Percentiles rank a stretch among this genome's conserved stretches.
Conservation (phyloP, 2,797 vertebrate genomes). For the Helicolenus hilgendorfi region DNA sequence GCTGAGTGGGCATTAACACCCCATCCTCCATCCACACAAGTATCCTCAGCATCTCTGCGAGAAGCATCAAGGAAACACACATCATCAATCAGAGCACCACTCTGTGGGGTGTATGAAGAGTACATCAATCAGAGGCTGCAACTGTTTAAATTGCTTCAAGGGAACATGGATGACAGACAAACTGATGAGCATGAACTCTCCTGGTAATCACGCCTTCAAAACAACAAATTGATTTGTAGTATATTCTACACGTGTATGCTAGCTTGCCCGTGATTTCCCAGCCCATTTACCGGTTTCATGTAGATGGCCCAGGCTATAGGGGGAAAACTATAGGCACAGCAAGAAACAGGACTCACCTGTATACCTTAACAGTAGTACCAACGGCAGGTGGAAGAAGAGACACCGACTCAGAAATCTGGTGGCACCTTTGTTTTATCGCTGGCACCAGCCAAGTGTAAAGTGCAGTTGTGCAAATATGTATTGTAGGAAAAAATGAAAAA, state of each 20-base stretch:
- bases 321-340: not conserved
- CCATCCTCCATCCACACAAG: not conserved
- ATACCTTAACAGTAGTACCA: not conserved
- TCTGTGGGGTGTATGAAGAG: conserved; percentile 26
- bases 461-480: too few species aligned
- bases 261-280: not conserved
- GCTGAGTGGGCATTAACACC: not conserved
- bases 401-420: too few species aligned
- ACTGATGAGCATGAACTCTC: conserved; percentile 25
- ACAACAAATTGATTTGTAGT: conserved; percentile 24
- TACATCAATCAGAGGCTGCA: conserved; percentile 41
- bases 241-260: not conserved
- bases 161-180: conserved; percentile 43
- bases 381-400: too few species aligned
- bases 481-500: too few species aligned
- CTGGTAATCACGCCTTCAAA: conserved; percentile 21
- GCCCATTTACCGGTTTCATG: not conserved
- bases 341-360: not conserved
- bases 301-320: not conserved
- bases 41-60: conserved; percentile 11
- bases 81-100: conserved; percentile 47
- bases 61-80: conserved; percentile 19
- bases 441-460: too few species aligned
- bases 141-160: conserved; percentile 12
- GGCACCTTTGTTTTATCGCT: too few species aligned